Evolutionary conservation across 1,140 invertebrate genomes (phyloP).

Genomic region (Pogonomyrmex barbatus): DNA sequence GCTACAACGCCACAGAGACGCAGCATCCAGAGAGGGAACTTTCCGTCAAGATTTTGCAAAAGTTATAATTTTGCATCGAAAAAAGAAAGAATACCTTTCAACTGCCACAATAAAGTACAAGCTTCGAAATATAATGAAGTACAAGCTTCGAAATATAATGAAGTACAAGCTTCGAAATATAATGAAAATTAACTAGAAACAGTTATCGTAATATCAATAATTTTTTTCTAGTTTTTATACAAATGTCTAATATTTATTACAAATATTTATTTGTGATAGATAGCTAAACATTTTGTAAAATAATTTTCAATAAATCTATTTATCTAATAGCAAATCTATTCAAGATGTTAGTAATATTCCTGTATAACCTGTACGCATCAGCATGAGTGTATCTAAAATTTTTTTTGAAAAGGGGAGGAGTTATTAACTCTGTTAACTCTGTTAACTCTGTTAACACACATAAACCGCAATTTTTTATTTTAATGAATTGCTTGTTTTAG

Average conservation of each 20-base stretch:
- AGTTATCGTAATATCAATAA: too few species aligned
- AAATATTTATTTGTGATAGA: not conserved
- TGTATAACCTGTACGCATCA: not conserved
- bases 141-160: not conserved
- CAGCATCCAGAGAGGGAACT: not conserved
- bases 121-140: not conserved
- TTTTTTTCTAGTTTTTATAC: not conserved
- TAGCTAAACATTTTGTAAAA: not conserved
- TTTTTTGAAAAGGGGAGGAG: too few species aligned
- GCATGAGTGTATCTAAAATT: too few species aligned
- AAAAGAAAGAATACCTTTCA: not conserved
- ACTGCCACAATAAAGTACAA: not conserved
- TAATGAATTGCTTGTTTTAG: too few species aligned
- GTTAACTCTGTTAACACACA: too few species aligned
- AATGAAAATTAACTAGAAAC: not conserved
- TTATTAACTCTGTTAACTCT: too few species aligned
- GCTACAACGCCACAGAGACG: conserved; percentile 2
- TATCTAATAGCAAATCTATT: not conserved
- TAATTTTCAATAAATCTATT: not conserved
- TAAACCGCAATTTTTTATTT: too few species aligned
- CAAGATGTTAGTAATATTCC: conserved; percentile 6
- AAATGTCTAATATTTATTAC: too few species aligned
- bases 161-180: not conserved
- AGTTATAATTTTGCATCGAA: not conserved
- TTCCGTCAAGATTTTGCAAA: not conserved